A percentile compares a stretch with the other conserved stretches of the same genome.
Conservation (phyloP, 2,888 invertebrate species). For the Hermaeophaga mercurialis region DNA sequence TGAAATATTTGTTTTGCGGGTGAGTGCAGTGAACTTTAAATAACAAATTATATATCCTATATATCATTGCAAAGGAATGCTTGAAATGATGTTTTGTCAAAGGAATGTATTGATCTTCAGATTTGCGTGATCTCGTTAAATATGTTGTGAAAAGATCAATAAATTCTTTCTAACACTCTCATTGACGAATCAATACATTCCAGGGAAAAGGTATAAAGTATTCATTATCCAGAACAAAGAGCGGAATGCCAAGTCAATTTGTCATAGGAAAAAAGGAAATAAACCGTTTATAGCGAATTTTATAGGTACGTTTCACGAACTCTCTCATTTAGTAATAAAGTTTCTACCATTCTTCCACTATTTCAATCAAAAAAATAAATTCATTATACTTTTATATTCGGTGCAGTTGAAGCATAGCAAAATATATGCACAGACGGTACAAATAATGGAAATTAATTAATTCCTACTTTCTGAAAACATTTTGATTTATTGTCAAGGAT, state of each 20-base stretch:
- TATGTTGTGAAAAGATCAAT: constrained; percentile 42
- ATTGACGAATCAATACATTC: constrained; percentile 46
- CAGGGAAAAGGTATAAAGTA: constrained; percentile 32
- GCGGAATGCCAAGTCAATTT: constrained; percentile 23
- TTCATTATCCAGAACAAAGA: constrained; percentile 29
- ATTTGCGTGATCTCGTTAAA: constrained; percentile 43
- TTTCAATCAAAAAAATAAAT: constrained; percentile 10
- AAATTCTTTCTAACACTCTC: constrained; percentile 44
- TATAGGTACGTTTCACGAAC: constrained; percentile 20
- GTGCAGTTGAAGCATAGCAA: too few species aligned
- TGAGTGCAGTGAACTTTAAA: background rate
- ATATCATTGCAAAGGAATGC: constrained; percentile 33
- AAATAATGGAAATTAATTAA: too few species aligned
- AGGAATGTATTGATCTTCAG: constrained; percentile 43
- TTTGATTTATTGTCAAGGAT: too few species aligned
- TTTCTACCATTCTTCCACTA: constrained; percentile 15
- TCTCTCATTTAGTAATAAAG: constrained; percentile 17
- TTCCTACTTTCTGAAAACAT: too few species aligned
- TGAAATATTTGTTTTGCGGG: background rate
- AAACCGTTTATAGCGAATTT: constrained; percentile 24
- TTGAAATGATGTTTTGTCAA: constrained; percentile 32
- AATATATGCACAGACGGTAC: too few species aligned
- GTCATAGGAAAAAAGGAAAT: constrained; percentile 24
- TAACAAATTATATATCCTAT: background rate
- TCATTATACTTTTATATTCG: too few species aligned